Evolutionary conservation across 2,888 invertebrate species (phyloP).

Genomic region (Erebia palarica): DNA sequence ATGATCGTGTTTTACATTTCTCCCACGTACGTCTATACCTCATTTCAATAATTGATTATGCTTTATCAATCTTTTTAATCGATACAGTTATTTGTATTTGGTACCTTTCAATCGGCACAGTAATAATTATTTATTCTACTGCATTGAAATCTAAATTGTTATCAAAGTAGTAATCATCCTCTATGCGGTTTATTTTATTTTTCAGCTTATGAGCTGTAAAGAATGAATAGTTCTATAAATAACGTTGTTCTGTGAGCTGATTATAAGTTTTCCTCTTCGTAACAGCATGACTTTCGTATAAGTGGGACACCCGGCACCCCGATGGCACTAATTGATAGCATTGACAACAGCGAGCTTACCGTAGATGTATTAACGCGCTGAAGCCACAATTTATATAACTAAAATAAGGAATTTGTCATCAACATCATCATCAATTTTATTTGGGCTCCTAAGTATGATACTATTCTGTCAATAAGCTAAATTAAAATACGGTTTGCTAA

Average conservation of each 20-base stretch:
- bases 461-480: background rate
- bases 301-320: slow-evolving; percentile 67
- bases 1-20: background rate
- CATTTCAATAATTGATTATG: background rate
- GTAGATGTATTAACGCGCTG: slow-evolving; percentile 27
- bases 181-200: background rate
- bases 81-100: background rate
- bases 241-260: slow-evolving; percentile 29
- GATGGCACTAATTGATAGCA: slow-evolving; percentile 74
- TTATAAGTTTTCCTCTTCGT: slow-evolving; percentile 45
- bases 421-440: background rate
- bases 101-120: background rate
- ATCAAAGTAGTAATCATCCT: background rate
- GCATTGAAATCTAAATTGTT: background rate
- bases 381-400: slow-evolving; percentile 2
- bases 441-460: background rate
- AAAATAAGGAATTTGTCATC: background rate
- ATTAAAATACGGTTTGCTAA: no score
- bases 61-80: background rate
- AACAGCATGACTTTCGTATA: slow-evolving; percentile 67
- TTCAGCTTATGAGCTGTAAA: background rate
- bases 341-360: slow-evolving; percentile 52
- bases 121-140: background rate
- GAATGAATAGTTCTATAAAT: slow-evolving; percentile 17
- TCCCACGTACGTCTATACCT: background rate